A percentile compares a stretch with the other conserved stretches of the same genome.
phyloP scores from a whole-genome alignment of 2,113 vertebrate species.

The Nothobranchius furzeri region DNA sequence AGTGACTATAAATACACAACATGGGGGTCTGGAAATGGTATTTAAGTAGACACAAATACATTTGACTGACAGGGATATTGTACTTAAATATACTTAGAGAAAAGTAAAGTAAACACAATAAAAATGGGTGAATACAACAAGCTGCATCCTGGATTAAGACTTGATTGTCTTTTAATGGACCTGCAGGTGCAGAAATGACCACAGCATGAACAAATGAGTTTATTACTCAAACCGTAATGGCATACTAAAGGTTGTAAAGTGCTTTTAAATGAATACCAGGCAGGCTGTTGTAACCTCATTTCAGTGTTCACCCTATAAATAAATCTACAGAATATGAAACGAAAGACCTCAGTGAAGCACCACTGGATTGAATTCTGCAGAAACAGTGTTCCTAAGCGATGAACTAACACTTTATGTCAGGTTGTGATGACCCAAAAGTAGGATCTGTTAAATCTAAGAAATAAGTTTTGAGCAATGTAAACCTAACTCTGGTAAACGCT shows the following conservation, averaged over 20 bases:
- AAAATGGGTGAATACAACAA: not conserved
- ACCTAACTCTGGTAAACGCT: constrained; percentile 15
- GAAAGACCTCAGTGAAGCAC: constrained; percentile 24
- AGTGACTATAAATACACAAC: too few relatives aligned
- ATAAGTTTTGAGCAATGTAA: constrained; percentile 11
- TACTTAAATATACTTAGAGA: too few relatives aligned
- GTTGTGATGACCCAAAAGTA: constrained; percentile 52
- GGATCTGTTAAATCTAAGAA: constrained; percentile 56
- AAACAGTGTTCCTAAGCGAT: constrained; percentile 34
- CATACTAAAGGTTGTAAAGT: constrained; percentile 6
- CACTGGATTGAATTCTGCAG: constrained; percentile 50
- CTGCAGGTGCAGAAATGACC: not conserved
- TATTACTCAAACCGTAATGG: constrained; percentile 8
- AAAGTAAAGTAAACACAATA: too few relatives aligned
- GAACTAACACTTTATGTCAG: constrained; percentile 41
- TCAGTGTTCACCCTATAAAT: constrained; percentile 14
- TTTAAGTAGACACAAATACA: too few relatives aligned
- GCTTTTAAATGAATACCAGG: constrained; percentile 22
- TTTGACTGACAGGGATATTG: too few relatives aligned
- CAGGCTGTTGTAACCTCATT: constrained; percentile 15
- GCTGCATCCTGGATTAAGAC: not conserved
- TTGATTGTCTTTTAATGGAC: not conserved
- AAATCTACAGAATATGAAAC: constrained; percentile 37
- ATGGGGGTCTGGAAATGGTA: too few relatives aligned
- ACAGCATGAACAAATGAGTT: constrained; percentile 18